Percentiles rank a stretch among this genome's conserved stretches.
Conservation (phyloP, 2,888 invertebrate genomes). For the Portevinia maculata region DNA sequence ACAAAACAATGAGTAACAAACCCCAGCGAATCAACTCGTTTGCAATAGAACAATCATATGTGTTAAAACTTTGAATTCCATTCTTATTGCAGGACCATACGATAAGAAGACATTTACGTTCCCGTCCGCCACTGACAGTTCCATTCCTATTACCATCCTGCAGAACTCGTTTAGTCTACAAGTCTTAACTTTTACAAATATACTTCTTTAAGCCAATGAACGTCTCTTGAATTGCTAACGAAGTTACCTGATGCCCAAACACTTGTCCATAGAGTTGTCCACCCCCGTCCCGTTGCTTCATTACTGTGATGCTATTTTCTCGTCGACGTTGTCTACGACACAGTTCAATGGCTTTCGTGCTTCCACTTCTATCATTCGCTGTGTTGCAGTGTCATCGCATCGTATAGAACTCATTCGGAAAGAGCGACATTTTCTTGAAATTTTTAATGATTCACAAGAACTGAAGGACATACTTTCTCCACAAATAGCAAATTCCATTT, state of each 20-base stretch:
- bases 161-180: background rate
- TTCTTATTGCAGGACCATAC: background rate
- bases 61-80: background rate
- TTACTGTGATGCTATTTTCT: background rate
- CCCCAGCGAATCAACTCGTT: no score
- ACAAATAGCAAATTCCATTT: slow-evolving; percentile 48
- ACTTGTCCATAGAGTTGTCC: background rate
- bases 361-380: background rate
- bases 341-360: background rate
- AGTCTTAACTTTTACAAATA: slow-evolving; percentile 15
- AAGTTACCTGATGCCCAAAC: slow-evolving; percentile 27
- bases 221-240: slow-evolving; percentile 44
- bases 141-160: background rate
- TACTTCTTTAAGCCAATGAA: slow-evolving; percentile 24
- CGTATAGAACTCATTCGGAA: background rate
- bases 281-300: background rate
- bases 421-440: slow-evolving; percentile 1
- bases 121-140: no score
- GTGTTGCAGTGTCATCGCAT: background rate
- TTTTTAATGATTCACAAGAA: background rate
- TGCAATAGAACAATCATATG: background rate
- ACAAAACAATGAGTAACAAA: no score
- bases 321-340: background rate
- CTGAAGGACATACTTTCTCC: slow-evolving; percentile 11
- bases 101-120: background rate